Evolutionary conservation across 2,888 invertebrate genomes (phyloP).

Genomic region (Luperina nickerlii): DNA sequence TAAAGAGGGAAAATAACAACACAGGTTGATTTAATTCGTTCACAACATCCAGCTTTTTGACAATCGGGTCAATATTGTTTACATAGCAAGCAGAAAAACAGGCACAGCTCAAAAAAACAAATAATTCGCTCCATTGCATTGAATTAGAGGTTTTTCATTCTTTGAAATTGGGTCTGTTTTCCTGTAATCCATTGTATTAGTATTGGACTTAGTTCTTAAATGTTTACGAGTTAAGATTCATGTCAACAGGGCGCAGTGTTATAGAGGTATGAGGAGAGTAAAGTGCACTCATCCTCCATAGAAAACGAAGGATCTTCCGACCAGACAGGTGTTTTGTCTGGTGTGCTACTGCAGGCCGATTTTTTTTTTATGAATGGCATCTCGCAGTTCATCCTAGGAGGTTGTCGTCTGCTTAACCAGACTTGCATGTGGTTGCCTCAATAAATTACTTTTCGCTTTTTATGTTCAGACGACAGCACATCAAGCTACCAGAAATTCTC

Average conservation of each 20-base stretch:
- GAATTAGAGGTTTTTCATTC: background rate
- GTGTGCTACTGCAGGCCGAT: too few species aligned
- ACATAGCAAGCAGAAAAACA: conserved; percentile 26
- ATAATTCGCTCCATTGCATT: conserved; percentile 9
- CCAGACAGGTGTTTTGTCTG: too few species aligned
- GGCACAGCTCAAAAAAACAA: conserved; percentile 22
- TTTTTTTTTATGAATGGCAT: too few species aligned
- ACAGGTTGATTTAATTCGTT: background rate
- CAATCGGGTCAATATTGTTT: conserved; percentile 33
- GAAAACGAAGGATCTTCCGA: too few species aligned
- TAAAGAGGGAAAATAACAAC: background rate
- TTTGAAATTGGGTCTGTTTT: conserved; percentile 29
- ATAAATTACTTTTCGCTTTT: too few species aligned
- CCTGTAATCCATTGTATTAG: conserved; percentile 4
- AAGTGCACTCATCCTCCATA: too few species aligned
- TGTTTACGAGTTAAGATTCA: conserved; percentile 21
- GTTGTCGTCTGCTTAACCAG: too few species aligned
- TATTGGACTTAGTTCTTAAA: conserved; percentile 5
- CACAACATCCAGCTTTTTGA: conserved; percentile 13
- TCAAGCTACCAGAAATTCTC: too few species aligned
- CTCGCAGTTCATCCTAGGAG: too few species aligned
- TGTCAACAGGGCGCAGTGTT: background rate
- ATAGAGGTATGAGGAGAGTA: too few species aligned
- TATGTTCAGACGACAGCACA: too few species aligned
- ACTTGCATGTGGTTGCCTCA: too few species aligned